Evolutionary conservation across 2,113 vertebrate genomes (phyloP), one percentile per base, ranked within the genome.

Genomic region (Emydura subglobosa): DNA sequence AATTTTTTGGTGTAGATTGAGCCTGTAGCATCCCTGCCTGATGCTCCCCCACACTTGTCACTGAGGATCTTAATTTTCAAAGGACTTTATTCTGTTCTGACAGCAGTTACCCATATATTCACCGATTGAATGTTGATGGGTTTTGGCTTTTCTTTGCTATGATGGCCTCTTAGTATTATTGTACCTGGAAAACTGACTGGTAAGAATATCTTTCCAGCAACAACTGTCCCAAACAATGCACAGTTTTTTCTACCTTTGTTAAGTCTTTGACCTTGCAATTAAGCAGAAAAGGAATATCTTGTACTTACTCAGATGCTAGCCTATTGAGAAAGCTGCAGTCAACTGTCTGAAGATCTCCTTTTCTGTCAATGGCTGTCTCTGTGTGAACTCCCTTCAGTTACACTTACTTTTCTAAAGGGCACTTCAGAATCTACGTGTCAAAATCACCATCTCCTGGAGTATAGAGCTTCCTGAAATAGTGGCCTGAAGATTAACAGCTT

Each of bases 221-320:
- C n/a, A 47, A 5, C 5, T 39, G 19, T 39, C 42, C 51, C 42
- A 19, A 54, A 31, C 10, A 39, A 21, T 79, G 21, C 27, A 12
- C 19, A 61, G 9, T 22, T 21, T 61, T 49, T 39, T 12, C 55
- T 65, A 16, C 29, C 27, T 57, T 12, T 79, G 50, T 42, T 42
- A 51, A 86, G 6, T 7, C 51, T 55, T 55, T 42, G 29, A 9
- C 51, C 55, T 34, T 27, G 49, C n/a, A 21, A 59, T 74, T 31
- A 78, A 54, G 50, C 25, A 19, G 50, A 31, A 19, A 17, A 47
- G 19, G 53, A 59, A 29, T 42, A 31, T 19, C 21, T 59, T 17
- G 22, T 94, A 57, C 83, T 94, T 90, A 74, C 82, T 94, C 90
- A 94, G 95, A 94, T 93, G 92, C 89, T 96, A 94, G 90, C 95